These are phyloP conservation scores for Pseudomugil tenellus DNA, from an alignment of 2,797 vertebrate species.

Conservation along the genomic window DNA sequence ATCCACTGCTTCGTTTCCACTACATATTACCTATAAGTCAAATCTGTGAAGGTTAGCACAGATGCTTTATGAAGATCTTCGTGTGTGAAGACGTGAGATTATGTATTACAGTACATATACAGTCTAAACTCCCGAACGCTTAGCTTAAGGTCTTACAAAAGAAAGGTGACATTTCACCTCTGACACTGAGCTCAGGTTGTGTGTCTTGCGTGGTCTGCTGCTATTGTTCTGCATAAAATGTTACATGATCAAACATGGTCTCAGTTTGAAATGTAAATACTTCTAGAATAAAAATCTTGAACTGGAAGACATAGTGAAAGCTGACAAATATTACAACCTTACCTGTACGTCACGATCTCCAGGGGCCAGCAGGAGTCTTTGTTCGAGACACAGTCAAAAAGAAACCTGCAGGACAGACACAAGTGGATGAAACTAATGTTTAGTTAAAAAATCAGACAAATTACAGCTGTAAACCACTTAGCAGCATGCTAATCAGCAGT, in stretches of 20 bases:
- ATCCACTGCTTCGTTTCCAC: no score
- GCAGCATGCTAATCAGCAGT: not conserved
- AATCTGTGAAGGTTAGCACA: not conserved
- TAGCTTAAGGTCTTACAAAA: no score
- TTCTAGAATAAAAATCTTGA: no score
- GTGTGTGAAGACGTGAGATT: not conserved
- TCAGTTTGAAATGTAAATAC: not conserved
- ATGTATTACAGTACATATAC: not conserved
- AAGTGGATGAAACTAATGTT: not conserved
- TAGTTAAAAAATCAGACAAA: not conserved
- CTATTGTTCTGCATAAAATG: no score
- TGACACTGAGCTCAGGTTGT: no score
- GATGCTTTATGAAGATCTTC: not conserved
- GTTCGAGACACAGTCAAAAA: not conserved
- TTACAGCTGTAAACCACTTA: not conserved
- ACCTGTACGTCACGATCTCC: constrained; percentile 6
- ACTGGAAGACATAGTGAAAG: not conserved
- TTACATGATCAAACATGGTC: no score
- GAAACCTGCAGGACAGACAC: constrained; percentile 23
- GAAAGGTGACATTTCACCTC: no score
- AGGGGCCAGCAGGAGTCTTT: not conserved
- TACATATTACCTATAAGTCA: not conserved
- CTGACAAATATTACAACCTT: not conserved
- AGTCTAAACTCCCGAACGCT: no score
- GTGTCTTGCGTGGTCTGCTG: no score